These are phyloP conservation scores for Sciurus carolinensis DNA, from an alignment of 2,797 vertebrate genomes.

Conservation along the genomic window DNA sequence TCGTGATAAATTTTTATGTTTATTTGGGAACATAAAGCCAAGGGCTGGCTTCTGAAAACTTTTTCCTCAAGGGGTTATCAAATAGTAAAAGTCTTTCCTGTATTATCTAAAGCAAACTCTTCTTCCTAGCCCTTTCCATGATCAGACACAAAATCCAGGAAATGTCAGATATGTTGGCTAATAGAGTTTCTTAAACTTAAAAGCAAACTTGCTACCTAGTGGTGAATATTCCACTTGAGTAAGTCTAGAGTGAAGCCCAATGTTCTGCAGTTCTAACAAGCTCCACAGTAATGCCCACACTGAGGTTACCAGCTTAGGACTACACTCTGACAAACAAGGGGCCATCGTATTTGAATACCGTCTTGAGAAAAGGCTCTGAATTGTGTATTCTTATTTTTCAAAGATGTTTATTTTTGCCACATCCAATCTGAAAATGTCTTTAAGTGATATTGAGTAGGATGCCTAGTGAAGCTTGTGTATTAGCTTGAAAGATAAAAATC, in stretches of 20 bases:
- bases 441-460: background rate
- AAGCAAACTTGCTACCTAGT: background rate
- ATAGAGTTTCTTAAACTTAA: background rate
- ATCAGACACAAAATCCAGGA: background rate
- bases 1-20: background rate
- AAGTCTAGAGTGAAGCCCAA: background rate
- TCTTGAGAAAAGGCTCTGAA: conserved; percentile 10
- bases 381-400: background rate
- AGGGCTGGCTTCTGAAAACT: background rate
- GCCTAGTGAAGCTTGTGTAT: background rate
- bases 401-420: conserved; percentile 67
- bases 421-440: conserved; percentile 63
- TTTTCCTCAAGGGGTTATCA: conserved; percentile 1
- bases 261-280: background rate
- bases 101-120: background rate
- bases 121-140: background rate
- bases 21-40: conserved; percentile 25
- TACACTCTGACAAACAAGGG: background rate
- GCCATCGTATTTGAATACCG: background rate
- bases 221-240: background rate
- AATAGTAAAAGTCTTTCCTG: conserved; percentile 21
- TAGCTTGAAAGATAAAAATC: conserved; percentile 11
- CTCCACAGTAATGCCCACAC: background rate
- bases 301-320: background rate
- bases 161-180: background rate